A percentile compares a stretch with the other conserved stretches of the same genome.
Evolutionary conservation across 2,888 invertebrate species (phyloP).

Genomic region (Loripinus fragilis): DNA sequence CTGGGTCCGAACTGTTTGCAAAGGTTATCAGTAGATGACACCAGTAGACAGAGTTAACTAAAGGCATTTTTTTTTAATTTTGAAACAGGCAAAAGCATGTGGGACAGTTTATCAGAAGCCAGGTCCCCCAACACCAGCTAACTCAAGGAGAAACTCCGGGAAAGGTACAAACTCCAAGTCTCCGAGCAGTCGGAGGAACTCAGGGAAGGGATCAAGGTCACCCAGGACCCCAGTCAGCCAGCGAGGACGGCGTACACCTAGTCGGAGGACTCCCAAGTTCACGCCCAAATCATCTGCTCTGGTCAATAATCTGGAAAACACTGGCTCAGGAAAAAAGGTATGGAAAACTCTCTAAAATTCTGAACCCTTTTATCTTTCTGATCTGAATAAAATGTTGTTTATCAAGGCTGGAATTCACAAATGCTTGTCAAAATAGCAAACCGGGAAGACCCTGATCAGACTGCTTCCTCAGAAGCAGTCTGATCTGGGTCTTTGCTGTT

Average conservation of each 20-base stretch:
- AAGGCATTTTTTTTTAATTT: too few relatives aligned
- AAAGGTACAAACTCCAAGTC: conserved; percentile 56
- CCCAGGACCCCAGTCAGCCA: conserved; percentile 56
- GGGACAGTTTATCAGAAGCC: conserved; percentile 69
- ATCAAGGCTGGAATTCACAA: too few relatives aligned
- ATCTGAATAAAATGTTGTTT: too few relatives aligned
- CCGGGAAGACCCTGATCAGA: too few relatives aligned
- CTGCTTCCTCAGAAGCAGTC: too few relatives aligned
- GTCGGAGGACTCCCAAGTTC: conserved; percentile 35
- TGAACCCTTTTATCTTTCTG: too few relatives aligned
- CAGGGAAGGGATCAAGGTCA: conserved; percentile 48
- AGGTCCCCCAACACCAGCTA: conserved; percentile 74
- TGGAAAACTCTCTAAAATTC: too few relatives aligned
- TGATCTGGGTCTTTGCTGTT: too few relatives aligned
- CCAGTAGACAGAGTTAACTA: too few relatives aligned
- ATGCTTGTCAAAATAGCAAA: too few relatives aligned
- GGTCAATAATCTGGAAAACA: conserved; percentile 38
- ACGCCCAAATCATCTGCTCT: conserved; percentile 37
- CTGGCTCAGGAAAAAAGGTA: conserved; percentile 61
- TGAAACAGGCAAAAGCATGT: conserved; percentile 47
- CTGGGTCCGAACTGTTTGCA: too few relatives aligned
- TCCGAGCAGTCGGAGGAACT: conserved; percentile 38
- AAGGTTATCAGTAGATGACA: too few relatives aligned
- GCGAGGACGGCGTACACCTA: conserved; percentile 55
- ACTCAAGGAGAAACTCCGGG: conserved; percentile 56